Conservation (phyloP, 2,797 vertebrate genomes). For the Anniella stebbinsi region DNA sequence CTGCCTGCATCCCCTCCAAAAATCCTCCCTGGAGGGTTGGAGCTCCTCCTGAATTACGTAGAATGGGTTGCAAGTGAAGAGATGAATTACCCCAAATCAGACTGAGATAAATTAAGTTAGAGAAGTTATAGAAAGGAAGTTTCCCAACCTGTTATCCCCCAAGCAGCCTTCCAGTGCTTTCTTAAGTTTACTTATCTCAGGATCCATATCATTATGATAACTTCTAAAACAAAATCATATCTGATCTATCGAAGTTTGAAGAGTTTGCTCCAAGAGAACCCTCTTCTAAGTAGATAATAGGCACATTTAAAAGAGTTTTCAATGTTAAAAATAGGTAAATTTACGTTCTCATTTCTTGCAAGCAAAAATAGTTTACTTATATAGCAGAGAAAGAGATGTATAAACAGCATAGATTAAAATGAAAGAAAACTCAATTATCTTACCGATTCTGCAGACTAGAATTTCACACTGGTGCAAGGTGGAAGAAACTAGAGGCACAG, state of each 20-base stretch:
- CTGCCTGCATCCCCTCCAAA: background rate
- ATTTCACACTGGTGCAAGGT: background rate
- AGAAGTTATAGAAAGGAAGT: background rate
- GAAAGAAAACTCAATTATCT: background rate
- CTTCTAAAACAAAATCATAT: background rate
- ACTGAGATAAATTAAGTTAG: background rate
- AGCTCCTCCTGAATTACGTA: background rate
- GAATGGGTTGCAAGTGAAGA: background rate
- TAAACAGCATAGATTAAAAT: too few species aligned
- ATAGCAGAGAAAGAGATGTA: background rate
- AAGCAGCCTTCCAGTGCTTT: background rate
- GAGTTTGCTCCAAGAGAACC: constrained; percentile 25
- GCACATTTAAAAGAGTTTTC: constrained; percentile 39
- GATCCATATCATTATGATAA: background rate
- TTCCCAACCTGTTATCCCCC: background rate
- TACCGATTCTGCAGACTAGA: background rate
- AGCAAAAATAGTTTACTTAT: background rate
- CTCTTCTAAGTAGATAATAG: constrained; percentile 54
- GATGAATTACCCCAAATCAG: background rate
- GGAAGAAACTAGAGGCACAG: background rate
- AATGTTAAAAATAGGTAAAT: constrained; percentile 23
- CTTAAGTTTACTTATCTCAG: background rate
- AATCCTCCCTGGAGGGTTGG: background rate
- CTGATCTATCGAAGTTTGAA: background rate
- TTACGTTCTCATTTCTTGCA: constrained; percentile 48